A percentile compares a stretch with the other conserved stretches of the same genome.
Conservation (phyloP, 2,113 vertebrate species). For the Cariama cristata region DNA sequence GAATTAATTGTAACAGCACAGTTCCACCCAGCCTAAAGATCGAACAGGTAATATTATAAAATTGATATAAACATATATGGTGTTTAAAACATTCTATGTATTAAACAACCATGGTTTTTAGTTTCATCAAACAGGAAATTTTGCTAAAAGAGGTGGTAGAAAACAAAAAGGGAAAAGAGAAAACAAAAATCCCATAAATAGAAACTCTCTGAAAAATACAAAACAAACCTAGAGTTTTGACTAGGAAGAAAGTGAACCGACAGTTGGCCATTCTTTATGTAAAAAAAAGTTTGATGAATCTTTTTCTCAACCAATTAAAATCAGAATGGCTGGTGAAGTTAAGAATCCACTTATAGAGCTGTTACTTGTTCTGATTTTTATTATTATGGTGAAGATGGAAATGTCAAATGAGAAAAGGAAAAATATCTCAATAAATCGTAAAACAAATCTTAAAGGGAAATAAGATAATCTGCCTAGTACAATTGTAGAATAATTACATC, state of each 20-base stretch:
- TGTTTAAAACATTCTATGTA: background rate
- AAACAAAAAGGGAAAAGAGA: background rate
- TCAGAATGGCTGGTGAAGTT: background rate
- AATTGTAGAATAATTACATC: accelerated
- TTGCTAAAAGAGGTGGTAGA: background rate
- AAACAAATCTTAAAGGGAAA: background rate
- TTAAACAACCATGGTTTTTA: background rate
- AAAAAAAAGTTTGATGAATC: background rate
- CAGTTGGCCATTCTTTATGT: background rate
- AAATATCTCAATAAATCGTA: background rate
- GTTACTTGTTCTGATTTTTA: background rate
- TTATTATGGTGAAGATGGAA: background rate
- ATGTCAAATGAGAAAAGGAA: background rate
- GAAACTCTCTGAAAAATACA: background rate
- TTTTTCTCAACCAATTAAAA: background rate
- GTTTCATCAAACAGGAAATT: background rate
- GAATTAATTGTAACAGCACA: background rate
- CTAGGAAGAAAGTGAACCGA: background rate
- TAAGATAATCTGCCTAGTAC: background rate
- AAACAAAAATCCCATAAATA: background rate
- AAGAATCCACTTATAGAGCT: background rate
- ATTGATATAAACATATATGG: background rate
- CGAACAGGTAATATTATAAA: background rate
- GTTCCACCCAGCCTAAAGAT: background rate
- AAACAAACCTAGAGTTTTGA: background rate